Conservation (phyloP, 2,797 vertebrate species). For the Semotilus atromaculatus region DNA sequence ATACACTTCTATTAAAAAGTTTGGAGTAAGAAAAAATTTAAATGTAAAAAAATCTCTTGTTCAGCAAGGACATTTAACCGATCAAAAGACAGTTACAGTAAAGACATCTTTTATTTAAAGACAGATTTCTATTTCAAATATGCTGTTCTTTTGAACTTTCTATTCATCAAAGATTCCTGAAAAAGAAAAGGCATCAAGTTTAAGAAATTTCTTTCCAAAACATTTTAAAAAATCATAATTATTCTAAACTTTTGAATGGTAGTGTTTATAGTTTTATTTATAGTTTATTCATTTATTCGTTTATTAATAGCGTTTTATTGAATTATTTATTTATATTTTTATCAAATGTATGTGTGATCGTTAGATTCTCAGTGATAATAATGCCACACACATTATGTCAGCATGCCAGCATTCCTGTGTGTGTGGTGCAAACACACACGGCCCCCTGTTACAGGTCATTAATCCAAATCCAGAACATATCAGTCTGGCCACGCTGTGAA, state of each 20-base stretch:
- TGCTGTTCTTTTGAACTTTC: neutral
- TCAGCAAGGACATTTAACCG: neutral
- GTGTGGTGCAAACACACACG: constrained; percentile 28
- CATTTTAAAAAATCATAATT: neutral
- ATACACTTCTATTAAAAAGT: neutral
- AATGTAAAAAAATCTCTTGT: too few relatives aligned
- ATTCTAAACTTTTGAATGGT: neutral
- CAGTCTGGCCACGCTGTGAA: constrained; percentile 45
- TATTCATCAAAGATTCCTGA: neutral
- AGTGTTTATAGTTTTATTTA: neutral
- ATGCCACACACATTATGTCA: neutral
- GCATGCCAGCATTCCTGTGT: constrained; percentile 20
- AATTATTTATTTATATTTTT: neutral
- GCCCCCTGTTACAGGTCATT: constrained; percentile 49
- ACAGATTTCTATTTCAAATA: neutral
- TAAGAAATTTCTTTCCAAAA: neutral
- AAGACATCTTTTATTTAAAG: neutral
- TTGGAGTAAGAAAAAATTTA: neutral
- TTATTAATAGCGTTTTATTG: neutral
- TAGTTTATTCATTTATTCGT: neutral
- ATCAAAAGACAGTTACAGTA: neutral
- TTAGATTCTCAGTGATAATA: constrained; percentile 11
- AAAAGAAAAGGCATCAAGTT: neutral
- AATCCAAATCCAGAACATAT: constrained; percentile 52
- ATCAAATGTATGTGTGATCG: neutral